Base-by-base conservation (phyloP, 2,888 invertebrate species). In the Drosophila kokeensis region DNA sequence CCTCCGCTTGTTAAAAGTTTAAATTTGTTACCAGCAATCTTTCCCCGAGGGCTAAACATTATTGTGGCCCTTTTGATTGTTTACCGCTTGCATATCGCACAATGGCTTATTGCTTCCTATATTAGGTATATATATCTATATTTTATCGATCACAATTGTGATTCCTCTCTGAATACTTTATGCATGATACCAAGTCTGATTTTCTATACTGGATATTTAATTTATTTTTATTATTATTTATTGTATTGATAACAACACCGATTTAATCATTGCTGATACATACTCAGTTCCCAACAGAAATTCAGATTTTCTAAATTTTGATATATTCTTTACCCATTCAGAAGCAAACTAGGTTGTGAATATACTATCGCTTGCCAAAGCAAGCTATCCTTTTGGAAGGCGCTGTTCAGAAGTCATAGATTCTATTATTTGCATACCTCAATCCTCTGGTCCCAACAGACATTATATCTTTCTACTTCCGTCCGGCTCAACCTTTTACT, bases 11-110 rank as follows among this genome's bases (percentile, higher is more conserved):
- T 59, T 32, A 18, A 62, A 68, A 68, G 60, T 68, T 65, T 60
- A 71, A 50, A 40, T 21, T 57, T 42, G 49, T 50, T 45, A 40
- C 60, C 63, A 57, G 53, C 48, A 69, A 62, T 66, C 66, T 67
- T 61, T 61, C 40, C 49, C 32, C 34, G 13, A 42, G 30, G 40
- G 27, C 70, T 6, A 52, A 70, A 49, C 53, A 62, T 79, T 67
- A 67, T 76, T 66, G 63, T 60, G 34, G 49, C 60, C 66, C 50
- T 48, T 34, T 42, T 61, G 75, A 70, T 74, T 79, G 64, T 42
- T 38, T 71, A 79, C 70, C 74, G 66, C 63, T 58, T 57, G 52
- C 52, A 58, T 62, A 60, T 62, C 52, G 32, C 49, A 59, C 29
- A 27, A 60, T 59, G 48, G 49, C 27, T 29, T 54, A n/a, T 54